phyloP scores from a whole-genome alignment of 2,113 vertebrate genomes.

The Australoheros scitulus region DNA sequence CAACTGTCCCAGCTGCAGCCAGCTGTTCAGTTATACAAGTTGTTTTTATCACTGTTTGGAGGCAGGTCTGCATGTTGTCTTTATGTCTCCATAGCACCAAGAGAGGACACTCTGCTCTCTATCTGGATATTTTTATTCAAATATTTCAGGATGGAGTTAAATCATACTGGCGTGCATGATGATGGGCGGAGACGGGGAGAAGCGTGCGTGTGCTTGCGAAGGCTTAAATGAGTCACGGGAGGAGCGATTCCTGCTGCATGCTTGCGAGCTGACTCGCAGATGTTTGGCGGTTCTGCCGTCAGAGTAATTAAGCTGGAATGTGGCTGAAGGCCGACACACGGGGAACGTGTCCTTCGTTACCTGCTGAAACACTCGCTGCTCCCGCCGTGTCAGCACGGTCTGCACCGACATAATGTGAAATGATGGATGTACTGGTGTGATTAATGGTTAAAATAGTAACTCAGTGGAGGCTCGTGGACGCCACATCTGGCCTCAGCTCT shows the following conservation, averaged over 20 bases:
- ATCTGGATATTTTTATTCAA: background rate
- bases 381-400: background rate
- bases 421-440: background rate
- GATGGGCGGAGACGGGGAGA: background rate
- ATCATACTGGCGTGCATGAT: background rate
- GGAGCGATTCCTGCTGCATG: slow-evolving; percentile 12
- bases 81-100: no score
- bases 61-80: background rate
- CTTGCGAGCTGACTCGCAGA: slow-evolving; percentile 42
- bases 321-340: background rate
- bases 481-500: background rate
- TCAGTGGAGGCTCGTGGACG: no score
- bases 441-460: background rate
- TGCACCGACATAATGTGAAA: background rate
- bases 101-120: background rate
- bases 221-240: background rate
- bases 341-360: background rate
- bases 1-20: slow-evolving; percentile 38
- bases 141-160: background rate
- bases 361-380: background rate
- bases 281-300: slow-evolving; percentile 25
- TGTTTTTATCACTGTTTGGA: background rate
- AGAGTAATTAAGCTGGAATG: slow-evolving; percentile 55
- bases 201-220: slow-evolving; percentile 26
- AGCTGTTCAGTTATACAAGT: slow-evolving; percentile 1